Evolutionary conservation across 2,113 vertebrate genomes (phyloP).

Genomic region (Lamprotornis superbus): DNA sequence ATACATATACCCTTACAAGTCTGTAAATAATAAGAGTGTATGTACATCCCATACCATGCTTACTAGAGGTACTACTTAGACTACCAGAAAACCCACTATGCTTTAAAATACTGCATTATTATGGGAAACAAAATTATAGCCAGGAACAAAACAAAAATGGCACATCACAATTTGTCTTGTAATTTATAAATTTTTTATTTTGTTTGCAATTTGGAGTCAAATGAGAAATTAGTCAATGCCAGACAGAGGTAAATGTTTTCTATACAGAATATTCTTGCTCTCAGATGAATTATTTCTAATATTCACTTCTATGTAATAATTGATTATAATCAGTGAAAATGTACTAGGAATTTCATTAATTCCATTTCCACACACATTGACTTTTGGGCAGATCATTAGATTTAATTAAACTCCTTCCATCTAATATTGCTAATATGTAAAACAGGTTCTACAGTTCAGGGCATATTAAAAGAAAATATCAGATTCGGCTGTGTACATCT

Average conservation of each 20-base stretch:
- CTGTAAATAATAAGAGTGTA: not conserved
- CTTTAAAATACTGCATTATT: not conserved
- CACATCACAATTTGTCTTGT: not conserved
- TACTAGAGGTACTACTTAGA: not conserved
- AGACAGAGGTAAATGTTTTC: not conserved
- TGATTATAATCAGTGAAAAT: constrained; percentile 46
- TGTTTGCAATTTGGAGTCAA: not conserved
- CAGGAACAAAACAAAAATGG: not conserved
- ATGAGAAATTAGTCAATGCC: not conserved
- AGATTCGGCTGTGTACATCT: not conserved
- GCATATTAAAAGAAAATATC: not conserved
- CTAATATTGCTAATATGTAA: not conserved
- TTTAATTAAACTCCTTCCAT: constrained; percentile 58
- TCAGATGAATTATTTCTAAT: constrained; percentile 3
- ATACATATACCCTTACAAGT: not conserved
- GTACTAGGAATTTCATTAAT: not conserved
- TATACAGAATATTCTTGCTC: not conserved
- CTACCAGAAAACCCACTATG: not conserved
- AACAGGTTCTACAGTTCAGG: not conserved
- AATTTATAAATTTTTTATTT: not conserved
- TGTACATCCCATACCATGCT: not conserved
- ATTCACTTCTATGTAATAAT: not conserved
- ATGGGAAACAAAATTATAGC: not conserved
- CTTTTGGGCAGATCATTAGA: constrained; percentile 17
- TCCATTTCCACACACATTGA: constrained; percentile 27